Base-by-base conservation (phyloP, 2,113 vertebrate species). In the Zeus faber region DNA sequence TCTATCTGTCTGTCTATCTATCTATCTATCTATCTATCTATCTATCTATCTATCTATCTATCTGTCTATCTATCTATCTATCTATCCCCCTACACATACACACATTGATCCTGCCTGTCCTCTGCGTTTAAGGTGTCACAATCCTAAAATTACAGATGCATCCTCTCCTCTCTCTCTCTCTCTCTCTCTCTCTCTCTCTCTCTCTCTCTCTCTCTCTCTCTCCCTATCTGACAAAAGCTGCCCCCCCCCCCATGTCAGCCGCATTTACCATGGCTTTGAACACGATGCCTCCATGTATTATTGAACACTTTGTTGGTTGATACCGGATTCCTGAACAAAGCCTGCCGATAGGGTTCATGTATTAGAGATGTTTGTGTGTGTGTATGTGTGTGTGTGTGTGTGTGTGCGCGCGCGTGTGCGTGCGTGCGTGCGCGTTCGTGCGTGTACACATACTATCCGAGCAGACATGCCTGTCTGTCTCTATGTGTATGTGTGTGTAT, bases 221-320 rank as follows among this genome's bases (percentile, higher is more conserved):
- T 17, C 2, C 2, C 17, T 14, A 16, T 11, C 16, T 22, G 14
- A 68, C 64, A 55, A 41, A 58, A 23, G 21, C 24, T 49, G 18
- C 41, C 49, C 58, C 22, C 52, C 77, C 60, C 57, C 74, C 65
- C 48, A 65, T 40, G 81, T 83, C 85, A 80, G 82, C 76, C 82
- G 71, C 85, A 18, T 89, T 89, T 88, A 87, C 77, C 80, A 83
- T 81, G 81, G 78, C 85, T 89, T 89, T 89, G 88, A 88, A 87
- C 70, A 55, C 71, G 64, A 59, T 27, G 64, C 49, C 61, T 64
- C 77, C 71, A 89, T 89, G 80, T 88, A 88, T 89, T 89, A 89
- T 89, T 84, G 81, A 89, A 80, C 63, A 52, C 66, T 72, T 88
- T 89, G 87, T 88, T 89, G 83, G 79, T 85, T 85, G 81, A 81